These are phyloP conservation scores for Syrista parreyssii DNA, from an alignment of 2,888 invertebrate species.

Conservation along the genomic window DNA sequence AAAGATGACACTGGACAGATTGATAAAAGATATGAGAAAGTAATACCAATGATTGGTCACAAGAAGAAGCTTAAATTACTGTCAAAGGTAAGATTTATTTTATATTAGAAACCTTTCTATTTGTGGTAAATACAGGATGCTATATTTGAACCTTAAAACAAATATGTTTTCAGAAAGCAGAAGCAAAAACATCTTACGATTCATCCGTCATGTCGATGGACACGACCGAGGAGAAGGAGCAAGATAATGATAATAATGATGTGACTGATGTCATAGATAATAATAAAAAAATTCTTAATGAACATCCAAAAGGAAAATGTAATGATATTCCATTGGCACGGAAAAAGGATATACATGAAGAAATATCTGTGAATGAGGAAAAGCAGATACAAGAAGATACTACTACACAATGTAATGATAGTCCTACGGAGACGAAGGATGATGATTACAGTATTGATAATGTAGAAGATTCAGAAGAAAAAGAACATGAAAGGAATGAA, in stretches of 20 bases:
- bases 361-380: not conserved
- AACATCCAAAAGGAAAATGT: not conserved
- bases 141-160: conserved; percentile 12
- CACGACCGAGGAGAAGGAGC: conserved; percentile 3
- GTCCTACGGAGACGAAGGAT: conserved; percentile 9
- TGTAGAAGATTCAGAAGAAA: conserved; percentile 11
- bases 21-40: conserved; percentile 13
- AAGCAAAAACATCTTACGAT: not conserved
- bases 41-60: conserved; percentile 10
- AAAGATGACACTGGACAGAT: conserved; percentile 20
- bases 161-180: conserved; percentile 1
- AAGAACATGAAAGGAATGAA: conserved; percentile 27
- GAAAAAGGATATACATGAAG: not conserved
- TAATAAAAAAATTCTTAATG: conserved; percentile 27
- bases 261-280: conserved; percentile 32
- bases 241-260: conserved; percentile 16
- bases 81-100: not conserved
- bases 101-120: not conserved
- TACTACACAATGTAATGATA: not conserved
- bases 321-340: not conserved
- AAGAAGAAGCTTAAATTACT: not conserved
- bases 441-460: not conserved
- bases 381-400: conserved; percentile 5
- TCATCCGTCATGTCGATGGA: not conserved
- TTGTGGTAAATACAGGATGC: not conserved